These are phyloP conservation scores for Sycobia sp. DNA, from an alignment of 1,140 invertebrate species.

Conservation along the genomic window DNA sequence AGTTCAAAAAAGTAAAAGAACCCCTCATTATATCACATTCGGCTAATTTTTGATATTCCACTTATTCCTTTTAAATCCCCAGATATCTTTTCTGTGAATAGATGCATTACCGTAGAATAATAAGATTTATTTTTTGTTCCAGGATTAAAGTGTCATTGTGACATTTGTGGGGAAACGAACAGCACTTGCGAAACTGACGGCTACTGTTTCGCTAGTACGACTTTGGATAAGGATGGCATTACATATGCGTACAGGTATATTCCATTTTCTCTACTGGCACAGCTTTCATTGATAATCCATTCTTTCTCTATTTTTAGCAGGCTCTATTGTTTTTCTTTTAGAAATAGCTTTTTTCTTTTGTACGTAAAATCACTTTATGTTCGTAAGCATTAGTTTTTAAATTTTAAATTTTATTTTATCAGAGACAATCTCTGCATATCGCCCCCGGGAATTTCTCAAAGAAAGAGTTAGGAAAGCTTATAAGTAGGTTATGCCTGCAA, in stretches of 20 bases:
- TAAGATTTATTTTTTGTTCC: conserved; percentile 45
- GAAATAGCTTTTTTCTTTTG: too few species aligned
- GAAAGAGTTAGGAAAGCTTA: too few species aligned
- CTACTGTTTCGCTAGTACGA: conserved; percentile 82
- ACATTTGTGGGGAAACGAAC: conserved; percentile 77
- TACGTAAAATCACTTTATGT: background rate
- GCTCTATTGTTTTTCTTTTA: background rate
- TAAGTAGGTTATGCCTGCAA: too few species aligned
- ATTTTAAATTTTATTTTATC: conserved; percentile 5
- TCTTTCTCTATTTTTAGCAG: conserved; percentile 4
- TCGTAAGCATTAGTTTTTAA: background rate
- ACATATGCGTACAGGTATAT: conserved; percentile 76
- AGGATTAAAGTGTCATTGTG: conserved; percentile 78
- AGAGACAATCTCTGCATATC: background rate
- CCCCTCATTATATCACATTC: too few species aligned
- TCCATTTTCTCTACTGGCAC: background rate
- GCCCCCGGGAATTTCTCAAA: too few species aligned
- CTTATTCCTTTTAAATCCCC: too few species aligned
- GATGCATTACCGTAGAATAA: too few species aligned
- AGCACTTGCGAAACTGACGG: conserved; percentile 87
- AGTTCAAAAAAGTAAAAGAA: too few species aligned
- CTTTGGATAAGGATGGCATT: conserved; percentile 66
- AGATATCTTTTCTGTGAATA: too few species aligned
- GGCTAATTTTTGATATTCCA: too few species aligned
- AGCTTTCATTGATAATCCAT: background rate